phyloP scores from a whole-genome alignment of 2,113 vertebrate genomes.

The Microtus oregoni region DNA sequence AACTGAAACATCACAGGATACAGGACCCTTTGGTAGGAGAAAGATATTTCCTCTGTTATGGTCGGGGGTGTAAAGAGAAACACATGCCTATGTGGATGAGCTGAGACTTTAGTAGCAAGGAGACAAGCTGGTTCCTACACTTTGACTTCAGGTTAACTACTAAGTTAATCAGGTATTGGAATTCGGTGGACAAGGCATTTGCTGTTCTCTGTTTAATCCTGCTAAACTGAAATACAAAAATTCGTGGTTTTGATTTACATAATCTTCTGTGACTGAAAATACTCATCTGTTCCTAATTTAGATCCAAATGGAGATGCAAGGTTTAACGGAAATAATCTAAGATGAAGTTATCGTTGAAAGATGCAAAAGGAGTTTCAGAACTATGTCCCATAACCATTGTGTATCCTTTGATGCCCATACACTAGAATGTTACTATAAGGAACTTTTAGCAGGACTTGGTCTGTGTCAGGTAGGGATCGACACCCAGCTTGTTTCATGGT shows the following conservation, averaged over 20 bases:
- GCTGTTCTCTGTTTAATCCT: constrained; percentile 59
- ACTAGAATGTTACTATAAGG: background rate
- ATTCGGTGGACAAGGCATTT: background rate
- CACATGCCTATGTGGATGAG: background rate
- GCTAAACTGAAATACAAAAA: constrained; percentile 60
- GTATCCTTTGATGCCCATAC: background rate
- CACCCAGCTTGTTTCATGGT: background rate
- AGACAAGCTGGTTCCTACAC: background rate
- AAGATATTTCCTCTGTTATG: background rate
- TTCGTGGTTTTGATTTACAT: constrained; percentile 67
- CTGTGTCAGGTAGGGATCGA: background rate
- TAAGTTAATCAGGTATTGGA: background rate
- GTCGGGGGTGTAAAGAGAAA: background rate
- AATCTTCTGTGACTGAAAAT: constrained; percentile 75
- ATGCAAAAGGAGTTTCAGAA: constrained; percentile 55
- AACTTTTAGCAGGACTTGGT: background rate
- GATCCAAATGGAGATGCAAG: constrained; percentile 61
- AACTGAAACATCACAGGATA: background rate
- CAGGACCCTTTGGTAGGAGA: background rate
- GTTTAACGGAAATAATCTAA: constrained; percentile 67
- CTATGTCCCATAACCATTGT: background rate
- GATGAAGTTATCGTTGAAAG: constrained; percentile 59
- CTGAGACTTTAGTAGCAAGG: background rate
- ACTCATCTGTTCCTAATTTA: constrained; percentile 75
- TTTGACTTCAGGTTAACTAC: background rate